phyloP scores from a whole-genome alignment of 2,888 invertebrate species.

The Callinectes sapidus region DNA sequence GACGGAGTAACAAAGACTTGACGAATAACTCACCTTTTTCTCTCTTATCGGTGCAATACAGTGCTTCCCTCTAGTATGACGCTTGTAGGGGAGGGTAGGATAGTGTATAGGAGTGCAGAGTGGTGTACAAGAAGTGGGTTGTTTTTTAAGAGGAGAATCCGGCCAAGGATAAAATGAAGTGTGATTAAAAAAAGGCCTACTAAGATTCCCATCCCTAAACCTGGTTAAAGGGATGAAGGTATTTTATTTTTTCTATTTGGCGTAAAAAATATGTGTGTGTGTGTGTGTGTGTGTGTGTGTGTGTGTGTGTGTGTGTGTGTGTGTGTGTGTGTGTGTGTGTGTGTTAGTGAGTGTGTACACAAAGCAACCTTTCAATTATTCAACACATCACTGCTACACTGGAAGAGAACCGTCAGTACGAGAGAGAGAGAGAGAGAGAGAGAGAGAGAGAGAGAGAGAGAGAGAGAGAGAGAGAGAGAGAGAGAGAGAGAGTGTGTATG shows the following conservation, averaged over 20 bases:
- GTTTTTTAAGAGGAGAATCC: no score
- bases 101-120: no score
- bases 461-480: not conserved
- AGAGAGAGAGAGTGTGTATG: not conserved
- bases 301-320: conserved; percentile 21
- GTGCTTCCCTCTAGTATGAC: not conserved
- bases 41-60: not conserved
- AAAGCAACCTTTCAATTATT: not conserved
- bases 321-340: conserved; percentile 13
- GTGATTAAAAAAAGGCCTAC: no score
- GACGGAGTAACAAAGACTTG: not conserved
- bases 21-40: not conserved
- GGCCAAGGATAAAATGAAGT: no score
- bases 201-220: no score
- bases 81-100: no score
- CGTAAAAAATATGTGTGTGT: no score
- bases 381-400: not conserved
- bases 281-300: conserved; percentile 22
- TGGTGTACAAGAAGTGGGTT: no score
- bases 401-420: not conserved
- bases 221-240: no score
- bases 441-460: conserved; percentile 24
- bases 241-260: no score
- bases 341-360: conserved; percentile 1
- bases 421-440: not conserved